Evolutionary conservation across 2,113 vertebrate species (phyloP).

Genomic region (Antennarius striatus): DNA sequence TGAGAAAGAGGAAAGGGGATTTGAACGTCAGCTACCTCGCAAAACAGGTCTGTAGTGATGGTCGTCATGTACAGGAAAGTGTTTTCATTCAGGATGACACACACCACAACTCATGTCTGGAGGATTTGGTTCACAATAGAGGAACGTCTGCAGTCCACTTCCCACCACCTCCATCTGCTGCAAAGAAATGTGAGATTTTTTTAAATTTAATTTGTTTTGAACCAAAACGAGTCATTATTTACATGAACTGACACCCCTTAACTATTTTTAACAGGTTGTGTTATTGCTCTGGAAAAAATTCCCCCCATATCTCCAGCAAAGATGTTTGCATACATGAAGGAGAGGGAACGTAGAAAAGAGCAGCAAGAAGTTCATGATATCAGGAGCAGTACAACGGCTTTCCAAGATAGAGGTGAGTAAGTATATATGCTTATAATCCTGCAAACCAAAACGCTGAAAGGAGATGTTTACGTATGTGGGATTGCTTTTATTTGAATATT

Average conservation of each 20-base stretch:
- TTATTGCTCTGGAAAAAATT: slow-evolving; percentile 5
- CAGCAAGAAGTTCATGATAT: not conserved
- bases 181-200: slow-evolving; percentile 48
- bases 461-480: not conserved
- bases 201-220: not conserved
- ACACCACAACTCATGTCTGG: not conserved
- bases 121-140: not conserved
- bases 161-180: slow-evolving; percentile 37
- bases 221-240: not conserved
- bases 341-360: slow-evolving; percentile 33
- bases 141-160: not conserved
- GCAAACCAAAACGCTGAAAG: not conserved
- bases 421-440: not conserved
- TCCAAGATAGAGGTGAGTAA: slow-evolving; percentile 18
- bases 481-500: not conserved
- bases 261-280: slow-evolving; percentile 44
- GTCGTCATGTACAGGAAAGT: not conserved
- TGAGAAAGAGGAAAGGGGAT: slow-evolving; percentile 44
- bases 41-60: not conserved
- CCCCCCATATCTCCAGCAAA: slow-evolving; percentile 72
- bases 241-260: not conserved
- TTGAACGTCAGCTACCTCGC: not conserved
- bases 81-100: not conserved
- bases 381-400: slow-evolving; percentile 3
- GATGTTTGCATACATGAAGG: slow-evolving; percentile 77